Conservation (phyloP, 2,888 invertebrate genomes). For the Meteorus cinctellus region DNA sequence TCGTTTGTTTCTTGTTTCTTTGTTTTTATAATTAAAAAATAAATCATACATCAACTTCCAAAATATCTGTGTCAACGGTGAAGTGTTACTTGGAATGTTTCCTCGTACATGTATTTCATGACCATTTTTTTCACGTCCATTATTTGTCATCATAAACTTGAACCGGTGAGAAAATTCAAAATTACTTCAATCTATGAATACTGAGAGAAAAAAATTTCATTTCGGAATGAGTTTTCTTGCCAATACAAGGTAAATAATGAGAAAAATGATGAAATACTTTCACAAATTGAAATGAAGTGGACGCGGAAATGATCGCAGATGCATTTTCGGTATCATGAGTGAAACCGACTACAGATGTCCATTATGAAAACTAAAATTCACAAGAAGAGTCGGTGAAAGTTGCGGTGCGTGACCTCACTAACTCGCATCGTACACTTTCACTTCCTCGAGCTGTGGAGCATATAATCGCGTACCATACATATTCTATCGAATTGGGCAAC, state of each 20-base stretch:
- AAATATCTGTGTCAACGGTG: neutral
- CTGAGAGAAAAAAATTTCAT: neutral
- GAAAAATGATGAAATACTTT: conserved; percentile 41
- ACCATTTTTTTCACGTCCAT: neutral
- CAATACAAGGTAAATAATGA: neutral
- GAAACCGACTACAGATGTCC: conserved; percentile 18
- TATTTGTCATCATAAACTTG: neutral
- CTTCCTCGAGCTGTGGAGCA: conserved; percentile 57
- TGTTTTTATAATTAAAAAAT: conserved; percentile 4
- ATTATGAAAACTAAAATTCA: neutral
- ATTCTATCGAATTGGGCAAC: neutral
- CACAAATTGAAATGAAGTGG: conserved; percentile 34
- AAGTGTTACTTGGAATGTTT: neutral
- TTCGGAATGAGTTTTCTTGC: neutral
- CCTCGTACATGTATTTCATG: neutral
- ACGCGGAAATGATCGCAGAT: neutral
- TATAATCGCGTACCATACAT: neutral
- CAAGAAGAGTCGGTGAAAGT: conserved; percentile 63
- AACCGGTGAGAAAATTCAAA: neutral
- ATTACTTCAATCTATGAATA: neutral
- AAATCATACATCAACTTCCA: neutral
- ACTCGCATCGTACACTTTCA: conserved; percentile 60
- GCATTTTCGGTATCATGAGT: conserved; percentile 15
- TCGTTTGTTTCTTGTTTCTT: neutral
- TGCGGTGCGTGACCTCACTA: conserved; percentile 52